These are phyloP conservation scores for Brachystomella parvula DNA, from an alignment of 1,140 invertebrate genomes.

Conservation along the genomic window DNA sequence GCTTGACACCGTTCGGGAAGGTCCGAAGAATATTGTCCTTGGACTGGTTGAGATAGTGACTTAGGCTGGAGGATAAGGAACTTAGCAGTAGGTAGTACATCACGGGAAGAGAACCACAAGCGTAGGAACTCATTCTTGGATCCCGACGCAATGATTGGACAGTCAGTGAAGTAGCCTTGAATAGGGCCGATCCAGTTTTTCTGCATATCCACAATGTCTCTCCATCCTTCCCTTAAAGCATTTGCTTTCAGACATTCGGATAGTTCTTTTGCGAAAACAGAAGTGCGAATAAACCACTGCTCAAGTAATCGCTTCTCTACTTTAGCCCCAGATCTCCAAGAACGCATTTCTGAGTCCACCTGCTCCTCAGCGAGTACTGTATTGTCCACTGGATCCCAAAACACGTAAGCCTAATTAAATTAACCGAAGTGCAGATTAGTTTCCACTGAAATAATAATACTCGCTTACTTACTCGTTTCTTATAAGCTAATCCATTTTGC, in stretches of 20 bases:
- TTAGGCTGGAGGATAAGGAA: conserved; percentile 46
- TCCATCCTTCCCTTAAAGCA: conserved; percentile 48
- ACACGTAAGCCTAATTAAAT: conserved; percentile 64
- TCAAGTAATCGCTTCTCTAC: conserved; percentile 81
- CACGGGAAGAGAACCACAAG: conserved; percentile 70
- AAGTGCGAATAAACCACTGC: conserved; percentile 95
- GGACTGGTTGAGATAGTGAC: conserved; percentile 40
- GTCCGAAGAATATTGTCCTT: conserved; percentile 17
- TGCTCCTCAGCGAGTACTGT: conserved; percentile 98
- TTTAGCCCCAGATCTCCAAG: conserved; percentile 93
- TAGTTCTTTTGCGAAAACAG: conserved; percentile 70
- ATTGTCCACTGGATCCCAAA: conserved; percentile 97
- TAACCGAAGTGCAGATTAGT: background rate
- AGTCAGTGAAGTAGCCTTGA: conserved; percentile 30
- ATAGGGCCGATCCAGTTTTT: conserved; percentile 86
- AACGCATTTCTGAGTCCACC: conserved; percentile 80
- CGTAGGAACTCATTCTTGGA: conserved; percentile 43
- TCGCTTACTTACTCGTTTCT: conserved; percentile 65
- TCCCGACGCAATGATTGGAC: conserved; percentile 12
- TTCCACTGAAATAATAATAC: conserved; percentile 9
- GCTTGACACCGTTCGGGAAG: conserved; percentile 21
- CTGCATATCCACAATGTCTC: conserved; percentile 82
- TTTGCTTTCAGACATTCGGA: conserved; percentile 37
- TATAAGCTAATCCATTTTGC: conserved; percentile 75
- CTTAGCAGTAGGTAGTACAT: conserved; percentile 58